Evolutionary conservation across 2,113 vertebrate species (phyloP), one percentile per base, ranked within the genome.

Genomic region (Rhabdornis inornatus): DNA sequence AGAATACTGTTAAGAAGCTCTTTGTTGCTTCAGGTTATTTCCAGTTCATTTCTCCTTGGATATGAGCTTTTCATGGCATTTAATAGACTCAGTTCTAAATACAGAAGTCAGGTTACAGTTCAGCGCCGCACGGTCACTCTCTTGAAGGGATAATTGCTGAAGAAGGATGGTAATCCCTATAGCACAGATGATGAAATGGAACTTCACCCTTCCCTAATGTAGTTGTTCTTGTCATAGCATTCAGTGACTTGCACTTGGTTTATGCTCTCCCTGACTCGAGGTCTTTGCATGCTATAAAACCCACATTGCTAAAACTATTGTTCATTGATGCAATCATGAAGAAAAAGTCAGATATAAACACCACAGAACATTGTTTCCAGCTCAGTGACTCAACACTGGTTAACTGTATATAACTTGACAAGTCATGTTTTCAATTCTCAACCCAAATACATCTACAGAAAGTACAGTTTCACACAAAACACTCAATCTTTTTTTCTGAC

Each of bases 251-350:
- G 78, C 83, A 66, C 72, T 81, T 78, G 42, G 59, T 94, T 93
- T 89, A 66, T 95, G 53, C 74, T 94, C 60, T 71, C 57, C 63
- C 70, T 90, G 90, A 69, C 92, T 92, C 49, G 95, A 97, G 66
- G 90, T 92, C 87, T 94, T 97, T 89, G 84, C 83, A 85, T 87
- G 83, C 92, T 96, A 80, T 94, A 95, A 97, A 97, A 94, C 87
- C 84, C 92, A 90, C 94, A 96, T 96, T 4, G 6, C 88, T 96
- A 96, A 95, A 97, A 96, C 94, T 88, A 89, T 96, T 97, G 96
- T 93, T 97, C 96, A 97, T 85, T 86, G 96, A 96, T 97, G 97
- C 97, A 96, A 92, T 97, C 98, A 97, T 95, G 94, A 95, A 97
- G 96, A 97, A 98, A 97, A 96, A 96, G 87, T 87, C 87, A 97